Evolutionary conservation across 1,140 invertebrate species (phyloP), one percentile per base, ranked within the genome.

Genomic region (Drosophila paulistorum): DNA sequence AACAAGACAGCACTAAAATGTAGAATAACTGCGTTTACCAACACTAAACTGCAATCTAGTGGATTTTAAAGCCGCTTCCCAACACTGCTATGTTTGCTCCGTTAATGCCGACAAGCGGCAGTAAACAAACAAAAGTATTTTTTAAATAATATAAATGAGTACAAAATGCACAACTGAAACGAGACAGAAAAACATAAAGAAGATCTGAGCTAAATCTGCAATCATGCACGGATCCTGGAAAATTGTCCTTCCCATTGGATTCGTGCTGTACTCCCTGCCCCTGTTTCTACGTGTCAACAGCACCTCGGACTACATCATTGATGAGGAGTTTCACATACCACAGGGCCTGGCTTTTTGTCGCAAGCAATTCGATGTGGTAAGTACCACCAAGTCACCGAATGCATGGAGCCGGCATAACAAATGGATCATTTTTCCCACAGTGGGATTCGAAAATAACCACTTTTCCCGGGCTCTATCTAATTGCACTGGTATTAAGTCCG

Each of bases 361-460:
- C 55, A 95, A 95, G 17, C 95, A 96, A 87, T 98, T 97, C 90
- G 93, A 94, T 55, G 92, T 95, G 91, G 96, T 97, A 93, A 91
- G 92, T 90, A 10, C 1, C 61, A 5, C 10, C 35, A 11, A 54
- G 20, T 20, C 39, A 1, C 10, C 30, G 68, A 10, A 10, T 62
- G 14, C 9, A 13, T 13, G 5, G 65, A 33, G 14, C 13, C 17
- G 65, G 48, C 17, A 13, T 17, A 26, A 9, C 26, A 66, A 14
- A 14, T 2, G 10, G 7, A 3, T 11, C n/a, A 23, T 23, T 33
- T 5, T 3, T 20, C 83, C 94, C 94, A 87, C 93, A 98, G 95
- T 99, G 98, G 98, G 96, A 99, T 93, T 94, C 95, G 1, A 99
- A 99, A 94, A 98, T 99, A 63, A 99, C 99, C 23, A 99, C 99